Evolutionary conservation across 2,113 vertebrate genomes (phyloP).

Genomic region (Rallus limicola): DNA sequence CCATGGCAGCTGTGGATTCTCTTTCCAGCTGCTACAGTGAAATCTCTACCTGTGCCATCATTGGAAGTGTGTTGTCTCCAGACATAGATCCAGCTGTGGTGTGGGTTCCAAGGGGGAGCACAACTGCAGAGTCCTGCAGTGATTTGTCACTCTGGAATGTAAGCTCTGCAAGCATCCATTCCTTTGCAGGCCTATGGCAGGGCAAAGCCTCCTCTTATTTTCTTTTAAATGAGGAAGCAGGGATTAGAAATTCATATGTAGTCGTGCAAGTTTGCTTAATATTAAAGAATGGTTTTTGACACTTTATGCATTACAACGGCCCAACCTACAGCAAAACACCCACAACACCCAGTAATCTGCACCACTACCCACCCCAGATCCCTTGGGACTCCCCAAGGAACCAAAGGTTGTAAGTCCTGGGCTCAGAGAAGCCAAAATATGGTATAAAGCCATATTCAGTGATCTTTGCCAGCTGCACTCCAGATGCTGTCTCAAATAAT

Average conservation of each 20-base stretch:
- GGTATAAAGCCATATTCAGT: not conserved
- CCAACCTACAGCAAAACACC: not conserved
- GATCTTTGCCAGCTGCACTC: not conserved
- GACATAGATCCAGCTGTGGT: not conserved
- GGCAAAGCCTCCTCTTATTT: not conserved
- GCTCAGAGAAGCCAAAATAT: not conserved
- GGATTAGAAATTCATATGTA: not conserved
- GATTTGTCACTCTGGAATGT: not conserved
- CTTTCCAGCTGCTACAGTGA: not conserved
- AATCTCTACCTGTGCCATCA: not conserved
- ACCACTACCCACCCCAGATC: fast-evolving
- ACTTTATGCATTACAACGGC: not conserved
- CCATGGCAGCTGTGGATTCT: not conserved
- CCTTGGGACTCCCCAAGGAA: not conserved
- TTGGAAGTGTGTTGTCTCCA: not conserved
- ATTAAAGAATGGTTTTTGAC: not conserved
- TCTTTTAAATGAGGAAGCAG: not conserved
- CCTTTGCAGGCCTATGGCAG: not conserved
- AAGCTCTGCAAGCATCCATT: not conserved
- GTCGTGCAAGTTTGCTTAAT: not conserved
- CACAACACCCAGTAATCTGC: not conserved
- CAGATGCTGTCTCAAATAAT: not conserved
- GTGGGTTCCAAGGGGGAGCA: not conserved
- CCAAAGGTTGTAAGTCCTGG: not conserved
- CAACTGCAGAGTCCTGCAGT: not conserved